Percentiles rank a stretch among this genome's conserved stretches.
Evolutionary conservation across 1,140 invertebrate genomes (phyloP).

Genomic region (Platyscapa corneri): DNA sequence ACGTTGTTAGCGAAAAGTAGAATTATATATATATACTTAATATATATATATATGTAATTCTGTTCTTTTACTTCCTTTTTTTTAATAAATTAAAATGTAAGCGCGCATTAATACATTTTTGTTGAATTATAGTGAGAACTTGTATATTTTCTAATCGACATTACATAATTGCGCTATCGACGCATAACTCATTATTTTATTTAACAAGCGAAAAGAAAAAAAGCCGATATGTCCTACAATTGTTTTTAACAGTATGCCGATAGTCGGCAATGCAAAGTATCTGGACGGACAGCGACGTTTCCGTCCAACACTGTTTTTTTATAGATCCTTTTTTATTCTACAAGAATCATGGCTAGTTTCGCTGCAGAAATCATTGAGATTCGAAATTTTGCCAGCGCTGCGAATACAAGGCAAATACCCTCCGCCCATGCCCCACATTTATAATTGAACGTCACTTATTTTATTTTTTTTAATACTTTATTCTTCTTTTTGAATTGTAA

Average conservation of each 20-base stretch:
- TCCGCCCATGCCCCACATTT: not conserved
- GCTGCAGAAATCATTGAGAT: slow-evolving; percentile 19
- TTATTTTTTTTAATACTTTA: slow-evolving; percentile 14
- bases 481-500: slow-evolving; percentile 3
- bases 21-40: not conserved
- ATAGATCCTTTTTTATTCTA: slow-evolving; percentile 52
- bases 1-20: slow-evolving; percentile 40
- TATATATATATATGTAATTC: slow-evolving; percentile 27
- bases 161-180: slow-evolving; percentile 33
- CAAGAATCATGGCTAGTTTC: slow-evolving; percentile 42
- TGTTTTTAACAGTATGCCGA: slow-evolving; percentile 52
- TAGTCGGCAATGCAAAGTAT: slow-evolving; percentile 44
- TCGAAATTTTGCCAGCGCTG: not conserved
- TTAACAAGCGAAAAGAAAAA: slow-evolving; percentile 31
- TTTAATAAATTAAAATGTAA: slow-evolving; percentile 19
- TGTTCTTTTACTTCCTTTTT: slow-evolving; percentile 29
- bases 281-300: slow-evolving; percentile 46
- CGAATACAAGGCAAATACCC: not conserved
- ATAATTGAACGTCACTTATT: not conserved
- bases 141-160: slow-evolving; percentile 43
- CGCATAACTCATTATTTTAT: slow-evolving; percentile 37
- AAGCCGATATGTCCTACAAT: slow-evolving; percentile 50
- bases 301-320: slow-evolving; percentile 49
- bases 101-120: slow-evolving; percentile 26
- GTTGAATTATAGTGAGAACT: slow-evolving; percentile 32